Evolutionary conservation across 53 echinoderm and acorn worm genomes (phyloP), one percentile per base, ranked within the genome.

Genomic region (Mesocentrotus franciscanus): DNA sequence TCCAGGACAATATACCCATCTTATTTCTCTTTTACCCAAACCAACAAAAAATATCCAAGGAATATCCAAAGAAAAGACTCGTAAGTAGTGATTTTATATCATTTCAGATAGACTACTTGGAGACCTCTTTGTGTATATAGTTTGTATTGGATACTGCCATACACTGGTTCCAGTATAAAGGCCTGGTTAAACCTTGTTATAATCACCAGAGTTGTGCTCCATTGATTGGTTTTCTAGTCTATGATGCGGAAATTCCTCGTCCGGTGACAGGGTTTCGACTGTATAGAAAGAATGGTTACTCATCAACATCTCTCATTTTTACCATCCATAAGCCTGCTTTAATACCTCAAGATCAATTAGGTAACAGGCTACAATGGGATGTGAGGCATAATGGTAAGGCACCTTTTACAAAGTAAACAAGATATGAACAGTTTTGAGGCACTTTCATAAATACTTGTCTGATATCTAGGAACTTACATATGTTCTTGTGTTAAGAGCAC

Each of bases 241-340:
- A 24, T 92, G 93, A 20, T 58, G 93, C 18, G 24, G 56, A 76
- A 27, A 72, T 9, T n/a, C 58, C 93, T 56, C 55, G 1, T 93
- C 93, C n/a, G 93, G 56, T n/a, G 93, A 55, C 24, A 49, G 14
- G 56, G 56, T 30, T 26, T 49, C 87, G 27, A 56, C 95, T 95
- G 95, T 90, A 89, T 70, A n/a, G 87, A 15, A 56, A 87, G 89
- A 70, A 89, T 56, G 42, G 61, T 95, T 91, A 95, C 64, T 20
- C 18, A 59, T 58, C 90, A 90, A 91, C 33, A 95, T 24, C 22
- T 76, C n/a, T 76, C 76, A n/a, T 76, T 12, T 33, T 2, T 18
- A 36, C 36, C 36, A 36, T 39, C 5, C 11, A 5, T 6, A 39
- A 22, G 81, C 20, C 81, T 81, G 42, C 81, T 81, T 81, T 81